Conservation (phyloP, 2,797 vertebrate species). For the Chaunax sp. region DNA sequence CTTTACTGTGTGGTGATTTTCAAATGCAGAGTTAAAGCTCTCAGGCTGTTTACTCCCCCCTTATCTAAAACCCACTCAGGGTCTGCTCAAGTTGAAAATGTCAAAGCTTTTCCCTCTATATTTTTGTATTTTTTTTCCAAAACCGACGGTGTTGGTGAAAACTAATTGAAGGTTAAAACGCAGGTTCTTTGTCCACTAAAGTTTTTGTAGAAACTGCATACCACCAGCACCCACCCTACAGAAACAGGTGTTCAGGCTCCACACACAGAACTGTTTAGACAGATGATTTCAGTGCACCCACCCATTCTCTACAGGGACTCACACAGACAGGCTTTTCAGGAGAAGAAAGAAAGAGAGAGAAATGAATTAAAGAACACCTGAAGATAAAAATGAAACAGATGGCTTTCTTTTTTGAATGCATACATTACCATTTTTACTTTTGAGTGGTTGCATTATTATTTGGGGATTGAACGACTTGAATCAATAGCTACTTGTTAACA, state of each 20-base stretch:
- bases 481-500: not conserved
- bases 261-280: constrained; percentile 70
- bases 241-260: constrained; percentile 72
- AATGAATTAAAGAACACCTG: constrained; percentile 8
- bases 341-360: constrained; percentile 25
- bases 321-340: constrained; percentile 25
- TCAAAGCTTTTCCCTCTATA: no score
- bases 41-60: no score
- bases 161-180: not conserved
- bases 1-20: no score
- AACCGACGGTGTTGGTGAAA: no score
- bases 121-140: no score
- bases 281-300: constrained; percentile 59
- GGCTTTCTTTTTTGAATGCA: constrained; percentile 30
- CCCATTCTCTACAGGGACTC: constrained; percentile 31
- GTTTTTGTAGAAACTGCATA: constrained; percentile 44
- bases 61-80: no score
- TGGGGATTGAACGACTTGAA: constrained; percentile 2
- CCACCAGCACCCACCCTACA: constrained; percentile 35
- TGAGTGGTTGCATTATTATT: constrained; percentile 5
- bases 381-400: constrained; percentile 43
- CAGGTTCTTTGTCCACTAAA: constrained; percentile 33
- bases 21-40: no score
- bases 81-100: no score
- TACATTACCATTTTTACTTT: constrained; percentile 12